phyloP scores from a whole-genome alignment of 2,797 vertebrate genomes.

The Schizopygopsis malacanthus region DNA sequence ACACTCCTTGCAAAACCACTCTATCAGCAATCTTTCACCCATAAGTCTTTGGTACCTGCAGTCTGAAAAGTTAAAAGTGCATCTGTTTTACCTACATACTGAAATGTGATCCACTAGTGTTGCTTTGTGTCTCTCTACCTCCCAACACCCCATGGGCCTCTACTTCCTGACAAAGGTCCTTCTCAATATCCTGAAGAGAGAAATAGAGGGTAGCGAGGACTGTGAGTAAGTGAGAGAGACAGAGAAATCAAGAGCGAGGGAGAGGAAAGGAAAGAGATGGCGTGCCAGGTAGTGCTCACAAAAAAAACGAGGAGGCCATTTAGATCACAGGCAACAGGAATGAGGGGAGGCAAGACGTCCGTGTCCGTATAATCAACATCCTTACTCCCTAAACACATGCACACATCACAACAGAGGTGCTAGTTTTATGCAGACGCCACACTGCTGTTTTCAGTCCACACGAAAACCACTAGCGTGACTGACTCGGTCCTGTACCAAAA shows the following conservation, averaged over 20 bases:
- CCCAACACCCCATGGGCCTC: conserved; percentile 69
- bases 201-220: conserved; percentile 15
- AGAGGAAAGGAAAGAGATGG: conserved; percentile 52
- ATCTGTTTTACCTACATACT: conserved; percentile 58
- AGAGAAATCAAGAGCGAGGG: conserved; percentile 15
- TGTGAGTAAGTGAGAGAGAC: conserved; percentile 56
- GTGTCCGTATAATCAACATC: conserved; percentile 55
- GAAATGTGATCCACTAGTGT: conserved; percentile 78
- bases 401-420: conserved; percentile 36
- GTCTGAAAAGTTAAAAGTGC: conserved; percentile 58
- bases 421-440: conserved; percentile 46
- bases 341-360: conserved; percentile 66
- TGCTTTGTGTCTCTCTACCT: conserved; percentile 72
- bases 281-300: conserved; percentile 67
- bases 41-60: background rate
- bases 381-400: conserved; percentile 59
- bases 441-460: conserved; percentile 61
- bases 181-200: conserved; percentile 81
- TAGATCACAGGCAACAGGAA: conserved; percentile 74
- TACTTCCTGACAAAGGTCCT: conserved; percentile 79
- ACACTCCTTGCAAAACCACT: conserved; percentile 9
- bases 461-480: conserved; percentile 46
- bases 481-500: background rate
- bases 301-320: conserved; percentile 55
- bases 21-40: background rate